A percentile compares a stretch with the other conserved stretches of the same genome.
phyloP scores from a whole-genome alignment of 2,797 vertebrate genomes.

The Syngnathus acus region DNA sequence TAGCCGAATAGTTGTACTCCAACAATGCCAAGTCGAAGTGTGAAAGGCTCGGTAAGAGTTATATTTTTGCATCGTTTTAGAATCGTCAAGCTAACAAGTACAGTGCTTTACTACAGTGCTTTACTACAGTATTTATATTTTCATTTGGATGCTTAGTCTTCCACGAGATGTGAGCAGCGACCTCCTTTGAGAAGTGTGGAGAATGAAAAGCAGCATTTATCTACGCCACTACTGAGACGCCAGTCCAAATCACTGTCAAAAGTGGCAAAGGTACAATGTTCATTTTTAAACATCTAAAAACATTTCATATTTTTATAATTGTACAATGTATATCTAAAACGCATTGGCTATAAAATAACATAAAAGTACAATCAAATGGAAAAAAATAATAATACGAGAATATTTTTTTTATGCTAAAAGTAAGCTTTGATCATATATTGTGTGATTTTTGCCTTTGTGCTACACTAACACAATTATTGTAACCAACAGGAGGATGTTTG shows the following conservation, averaged over 20 bases:
- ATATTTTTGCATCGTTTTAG: neutral
- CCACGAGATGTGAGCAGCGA: conserved; percentile 36
- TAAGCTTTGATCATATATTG: neutral
- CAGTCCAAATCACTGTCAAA: conserved; percentile 34
- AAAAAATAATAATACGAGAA: neutral
- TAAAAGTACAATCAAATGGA: too few relatives aligned
- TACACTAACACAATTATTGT: conserved; percentile 5
- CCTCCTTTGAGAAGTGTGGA: conserved; percentile 62
- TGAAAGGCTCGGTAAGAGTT: conserved; percentile 45
- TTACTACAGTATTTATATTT: neutral
- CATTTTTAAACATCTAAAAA: neutral
- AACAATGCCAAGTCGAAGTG: conserved; percentile 25
- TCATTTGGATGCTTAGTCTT: conserved; percentile 29
- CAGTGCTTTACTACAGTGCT: neutral
- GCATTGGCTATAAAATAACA: too few relatives aligned
- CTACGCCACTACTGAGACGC: conserved; percentile 21
- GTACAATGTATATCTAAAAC: too few relatives aligned
- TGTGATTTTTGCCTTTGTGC: neutral
- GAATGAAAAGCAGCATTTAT: conserved; percentile 45
- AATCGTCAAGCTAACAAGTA: neutral
- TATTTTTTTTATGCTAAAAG: neutral
- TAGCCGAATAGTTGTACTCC: conserved; percentile 7
- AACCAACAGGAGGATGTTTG: conserved; percentile 33
- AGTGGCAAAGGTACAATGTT: conserved; percentile 28
- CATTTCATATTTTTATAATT: neutral